Evolutionary conservation across 2,888 invertebrate species (phyloP).

Genomic region (Parochlus steinenii): DNA sequence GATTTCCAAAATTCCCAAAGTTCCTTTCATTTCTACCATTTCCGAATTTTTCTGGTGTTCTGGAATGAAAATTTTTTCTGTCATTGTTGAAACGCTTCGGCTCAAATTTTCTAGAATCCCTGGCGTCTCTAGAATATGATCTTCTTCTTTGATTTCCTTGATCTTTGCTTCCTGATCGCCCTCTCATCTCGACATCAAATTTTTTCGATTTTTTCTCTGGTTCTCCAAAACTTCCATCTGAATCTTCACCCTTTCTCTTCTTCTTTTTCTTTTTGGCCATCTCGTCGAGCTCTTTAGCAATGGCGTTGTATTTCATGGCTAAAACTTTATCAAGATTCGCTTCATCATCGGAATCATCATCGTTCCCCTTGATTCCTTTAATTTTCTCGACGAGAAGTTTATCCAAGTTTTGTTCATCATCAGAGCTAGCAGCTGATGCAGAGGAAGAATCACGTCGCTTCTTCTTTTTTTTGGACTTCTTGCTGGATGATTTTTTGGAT

Average conservation of each 20-base stretch:
- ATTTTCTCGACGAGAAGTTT: constrained; percentile 52
- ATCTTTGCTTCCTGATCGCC: constrained; percentile 11
- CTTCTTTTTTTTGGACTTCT: constrained; percentile 21
- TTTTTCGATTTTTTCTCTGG: neutral
- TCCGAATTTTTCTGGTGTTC: no score
- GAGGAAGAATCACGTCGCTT: constrained; percentile 15
- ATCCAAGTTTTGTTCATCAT: constrained; percentile 48
- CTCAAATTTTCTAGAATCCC: no score
- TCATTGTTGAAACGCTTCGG: constrained; percentile 11
- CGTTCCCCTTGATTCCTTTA: constrained; percentile 40
- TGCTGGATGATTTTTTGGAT: constrained; percentile 19
- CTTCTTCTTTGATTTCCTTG: constrained; percentile 6
- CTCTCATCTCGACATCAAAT: neutral
- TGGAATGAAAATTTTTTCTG: no score
- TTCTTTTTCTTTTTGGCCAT: constrained; percentile 18
- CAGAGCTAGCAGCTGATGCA: constrained; percentile 24
- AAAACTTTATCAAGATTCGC: constrained; percentile 24
- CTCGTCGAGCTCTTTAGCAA: constrained; percentile 28
- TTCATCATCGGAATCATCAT: constrained; percentile 19
- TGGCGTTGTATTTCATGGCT: constrained; percentile 27
- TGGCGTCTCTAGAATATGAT: no score
- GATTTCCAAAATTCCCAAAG: no score
- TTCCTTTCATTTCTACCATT: no score
- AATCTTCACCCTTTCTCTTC: constrained; percentile 7
- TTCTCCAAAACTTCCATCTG: neutral